Evolutionary conservation across 2,797 vertebrate species (phyloP), one percentile per base, ranked within the genome.

Genomic region (Aulostomus chinensis): DNA sequence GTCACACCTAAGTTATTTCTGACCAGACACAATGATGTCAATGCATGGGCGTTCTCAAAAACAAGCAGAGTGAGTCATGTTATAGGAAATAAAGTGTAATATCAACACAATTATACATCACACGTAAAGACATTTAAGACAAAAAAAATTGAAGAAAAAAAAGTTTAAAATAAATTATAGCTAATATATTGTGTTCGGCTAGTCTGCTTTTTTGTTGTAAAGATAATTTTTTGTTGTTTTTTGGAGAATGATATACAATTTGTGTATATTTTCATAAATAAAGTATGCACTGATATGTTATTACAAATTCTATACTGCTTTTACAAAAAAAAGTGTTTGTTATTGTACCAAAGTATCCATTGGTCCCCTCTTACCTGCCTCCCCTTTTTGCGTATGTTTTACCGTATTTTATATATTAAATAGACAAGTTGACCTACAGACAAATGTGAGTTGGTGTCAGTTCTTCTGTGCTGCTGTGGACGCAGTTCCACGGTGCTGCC

Each of bases 261-360:
- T 93, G 93, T 95, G 94, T 94, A 94, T 95, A 94, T 95, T 95
- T 95, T 94, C 94, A 92, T 95, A 94, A 93, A 91, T 92, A 94
- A 94, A 94, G 93, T 95, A 94, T 94, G 94, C 94, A 96, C 94
- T 96, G 93, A 95, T 89, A 93, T 93, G 93, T 94, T 94, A 94
- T 92, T 92, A 91, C 88, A 91, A 91, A 94, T 91, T 94, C 92
- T 95, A 92, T 92, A 92, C 91, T 93, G 90, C 93, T 96, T 96
- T 94, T 93, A 94, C 93, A 94, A 92, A 94, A 93, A 92, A 91
- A 91, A 91, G 91, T 93, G 93, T 94, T 93, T 94, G 94, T 94
- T 94, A 93, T 92, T 91, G 94, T 94, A 94, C 93, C 93, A 94
- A 94, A 94, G 93, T 92, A 93, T 93, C 91, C 88, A 93, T 94